A percentile compares a stretch with the other conserved stretches of the same genome.
These are phyloP conservation scores for Andrena minutula DNA, from an alignment of 2,888 invertebrate genomes.

Conservation along the genomic window DNA sequence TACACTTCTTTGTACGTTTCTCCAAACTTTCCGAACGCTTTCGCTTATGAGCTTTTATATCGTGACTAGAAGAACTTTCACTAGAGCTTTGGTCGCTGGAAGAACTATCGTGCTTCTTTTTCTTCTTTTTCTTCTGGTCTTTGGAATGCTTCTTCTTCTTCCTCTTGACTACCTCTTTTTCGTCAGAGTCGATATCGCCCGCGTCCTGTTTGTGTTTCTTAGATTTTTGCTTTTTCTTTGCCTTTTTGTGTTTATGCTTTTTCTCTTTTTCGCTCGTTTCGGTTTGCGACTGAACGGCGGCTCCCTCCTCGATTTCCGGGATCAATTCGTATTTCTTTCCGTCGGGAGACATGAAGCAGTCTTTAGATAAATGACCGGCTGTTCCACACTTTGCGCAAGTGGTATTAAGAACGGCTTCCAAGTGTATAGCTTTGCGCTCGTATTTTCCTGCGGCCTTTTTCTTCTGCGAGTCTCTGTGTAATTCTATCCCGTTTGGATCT, in stretches of 20 bases:
- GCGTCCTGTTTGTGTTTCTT: slow-evolving; percentile 74
- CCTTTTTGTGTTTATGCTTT: slow-evolving; percentile 77
- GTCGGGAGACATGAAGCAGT: slow-evolving; percentile 83
- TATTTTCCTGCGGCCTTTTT: slow-evolving; percentile 74
- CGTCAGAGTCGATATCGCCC: slow-evolving; percentile 68
- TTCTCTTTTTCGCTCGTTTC: slow-evolving; percentile 69
- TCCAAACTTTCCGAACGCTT: slow-evolving; percentile 66
- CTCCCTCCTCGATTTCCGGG: slow-evolving; percentile 79
- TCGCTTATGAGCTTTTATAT: slow-evolving; percentile 67
- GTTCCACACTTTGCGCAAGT: slow-evolving; percentile 84
- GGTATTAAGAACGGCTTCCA: slow-evolving; percentile 84
- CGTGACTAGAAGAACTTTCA: slow-evolving; percentile 64
- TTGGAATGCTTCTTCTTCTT: slow-evolving; percentile 77
- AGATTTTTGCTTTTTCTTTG: slow-evolving; percentile 79
- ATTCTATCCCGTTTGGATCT: slow-evolving; percentile 84
- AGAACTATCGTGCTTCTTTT: slow-evolving; percentile 67
- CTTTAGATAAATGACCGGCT: slow-evolving; percentile 82
- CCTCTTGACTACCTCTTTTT: slow-evolving; percentile 69
- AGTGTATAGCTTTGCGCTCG: slow-evolving; percentile 80
- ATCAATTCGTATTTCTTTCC: slow-evolving; percentile 84
- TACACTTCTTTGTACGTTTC: slow-evolving; percentile 79
- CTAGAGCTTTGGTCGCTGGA: slow-evolving; percentile 72
- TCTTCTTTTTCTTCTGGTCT: slow-evolving; percentile 71
- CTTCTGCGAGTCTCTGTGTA: slow-evolving; percentile 82
- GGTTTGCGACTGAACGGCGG: slow-evolving; percentile 55